Base-by-base conservation (phyloP, 2,888 invertebrate species). In the Stenoptilia bipunctidactyla region DNA sequence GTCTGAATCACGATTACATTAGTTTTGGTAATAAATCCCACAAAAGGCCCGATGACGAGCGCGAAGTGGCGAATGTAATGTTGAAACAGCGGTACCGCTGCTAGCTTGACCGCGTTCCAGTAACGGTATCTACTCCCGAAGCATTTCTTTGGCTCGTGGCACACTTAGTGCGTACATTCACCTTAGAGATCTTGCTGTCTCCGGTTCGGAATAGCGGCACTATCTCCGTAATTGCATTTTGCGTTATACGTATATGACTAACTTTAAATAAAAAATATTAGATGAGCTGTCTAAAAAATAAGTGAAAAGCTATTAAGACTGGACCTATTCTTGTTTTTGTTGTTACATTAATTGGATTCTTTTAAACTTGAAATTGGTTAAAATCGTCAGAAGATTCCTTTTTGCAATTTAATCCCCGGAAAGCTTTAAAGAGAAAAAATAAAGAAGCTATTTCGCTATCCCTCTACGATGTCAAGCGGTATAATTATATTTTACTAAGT, bases 101-200 rank as follows among this genome's bases (percentile, higher is more conserved):
- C 61, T 69, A 64, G 72, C 72, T 70, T 82, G 80, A 80, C 82
- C 82, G 82, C 80, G 79, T 76, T 80, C 75, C 76, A 66, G 64
- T 83, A 83, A 83, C 82, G 82, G 82, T 83, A 80, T 64, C 67
- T 70, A 70, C 65, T 72, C 69, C 30, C 71, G 76, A 76, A 79
- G 79, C 73, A 70, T 80, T 79, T 80, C 79, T 77, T 71, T 64
- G 70, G 65, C 74, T 65, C 68, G 72, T 77, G 83, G 75, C 82
- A 82, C 80, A 82, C 79, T 80, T 82, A 56, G 70, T 69, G 76
- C 74, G 83, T 80, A 66, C 83, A 67, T 83, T 83, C 83, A 83
- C 83, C 83, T 82, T 71, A 53, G 52, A 68, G 68, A 74, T 76
- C 73, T 73, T 61, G 54, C 61, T 64, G 65, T 66, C 70, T 61